These are phyloP conservation scores for Acipenser transmontanus DNA, from an alignment of 2,797 vertebrate genomes.

Conservation along the genomic window DNA sequence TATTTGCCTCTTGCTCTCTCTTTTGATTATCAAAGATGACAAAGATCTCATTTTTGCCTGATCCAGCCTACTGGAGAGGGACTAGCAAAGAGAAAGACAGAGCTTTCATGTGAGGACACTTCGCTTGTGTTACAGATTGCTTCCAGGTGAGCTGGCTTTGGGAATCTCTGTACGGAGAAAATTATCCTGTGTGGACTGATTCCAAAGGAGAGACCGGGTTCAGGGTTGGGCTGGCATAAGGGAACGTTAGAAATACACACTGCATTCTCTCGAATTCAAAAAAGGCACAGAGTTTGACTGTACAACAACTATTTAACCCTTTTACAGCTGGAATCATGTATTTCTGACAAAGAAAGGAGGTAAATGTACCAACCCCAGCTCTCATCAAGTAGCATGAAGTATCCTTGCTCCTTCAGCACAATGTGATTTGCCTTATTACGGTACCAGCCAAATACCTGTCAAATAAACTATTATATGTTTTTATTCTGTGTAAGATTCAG, in stretches of 20 bases:
- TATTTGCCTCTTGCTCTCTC: constrained; percentile 40
- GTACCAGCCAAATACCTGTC: too few relatives aligned
- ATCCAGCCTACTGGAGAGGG: constrained; percentile 59
- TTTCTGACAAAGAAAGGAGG: too few relatives aligned
- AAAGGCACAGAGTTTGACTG: too few relatives aligned
- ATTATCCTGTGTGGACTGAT: constrained; percentile 59
- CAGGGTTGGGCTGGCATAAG: constrained; percentile 68
- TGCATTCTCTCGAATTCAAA: too few relatives aligned
- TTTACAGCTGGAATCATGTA: too few relatives aligned
- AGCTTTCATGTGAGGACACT: constrained; percentile 75
- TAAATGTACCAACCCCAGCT: too few relatives aligned
- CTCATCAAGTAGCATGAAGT: too few relatives aligned
- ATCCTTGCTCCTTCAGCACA: too few relatives aligned
- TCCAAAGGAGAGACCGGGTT: constrained; percentile 60
- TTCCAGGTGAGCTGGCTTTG: constrained; percentile 82
- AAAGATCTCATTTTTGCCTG: constrained; percentile 57
- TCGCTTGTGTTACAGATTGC: constrained; percentile 74
- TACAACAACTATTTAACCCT: too few relatives aligned
- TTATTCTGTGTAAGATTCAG: too few relatives aligned
- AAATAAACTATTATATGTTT: too few relatives aligned
- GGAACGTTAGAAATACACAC: constrained; percentile 70
- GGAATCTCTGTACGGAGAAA: constrained; percentile 69
- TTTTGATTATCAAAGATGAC: constrained; percentile 57
- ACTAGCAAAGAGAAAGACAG: constrained; percentile 69
- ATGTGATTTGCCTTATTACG: too few relatives aligned